These are phyloP conservation scores for Eumaeus atala DNA, from an alignment of 1,140 invertebrate species.

Conservation along the genomic window DNA sequence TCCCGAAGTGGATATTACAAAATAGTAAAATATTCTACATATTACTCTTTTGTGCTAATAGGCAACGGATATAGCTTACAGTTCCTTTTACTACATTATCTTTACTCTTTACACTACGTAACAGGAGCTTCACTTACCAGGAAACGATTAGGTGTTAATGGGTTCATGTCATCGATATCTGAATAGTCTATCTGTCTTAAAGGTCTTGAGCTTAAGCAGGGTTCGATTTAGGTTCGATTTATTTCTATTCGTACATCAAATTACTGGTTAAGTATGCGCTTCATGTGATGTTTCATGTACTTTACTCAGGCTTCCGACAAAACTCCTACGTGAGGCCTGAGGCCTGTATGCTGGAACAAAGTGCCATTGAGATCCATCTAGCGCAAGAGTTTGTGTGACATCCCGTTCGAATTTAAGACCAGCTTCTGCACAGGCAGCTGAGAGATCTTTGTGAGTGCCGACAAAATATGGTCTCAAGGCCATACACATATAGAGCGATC, in stretches of 20 bases:
- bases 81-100: too few relatives aligned
- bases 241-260: constrained; percentile 14
- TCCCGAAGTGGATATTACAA: too few relatives aligned
- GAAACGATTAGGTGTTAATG: constrained; percentile 12
- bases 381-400: background rate
- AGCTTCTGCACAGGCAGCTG: background rate
- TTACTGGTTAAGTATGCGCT: constrained; percentile 4
- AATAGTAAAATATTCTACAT: too few relatives aligned
- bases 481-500: too few relatives aligned
- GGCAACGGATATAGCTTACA: too few relatives aligned
- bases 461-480: constrained; percentile 1
- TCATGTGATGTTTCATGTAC: constrained; percentile 13
- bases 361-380: constrained; percentile 10
- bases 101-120: background rate
- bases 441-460: constrained; percentile 9
- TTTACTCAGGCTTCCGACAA: constrained; percentile 10
- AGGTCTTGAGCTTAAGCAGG: constrained; percentile 13
- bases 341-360: constrained; percentile 10
- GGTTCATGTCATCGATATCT: constrained; percentile 1
- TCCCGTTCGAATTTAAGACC: background rate
- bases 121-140: constrained; percentile 7
- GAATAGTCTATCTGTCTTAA: constrained; percentile 11
- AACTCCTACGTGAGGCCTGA: constrained; percentile 8
- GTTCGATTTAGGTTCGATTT: constrained; percentile 11
- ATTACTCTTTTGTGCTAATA: too few relatives aligned